Conservation (phyloP, 2,888 invertebrate genomes). For the Drosophila quinaria region DNA sequence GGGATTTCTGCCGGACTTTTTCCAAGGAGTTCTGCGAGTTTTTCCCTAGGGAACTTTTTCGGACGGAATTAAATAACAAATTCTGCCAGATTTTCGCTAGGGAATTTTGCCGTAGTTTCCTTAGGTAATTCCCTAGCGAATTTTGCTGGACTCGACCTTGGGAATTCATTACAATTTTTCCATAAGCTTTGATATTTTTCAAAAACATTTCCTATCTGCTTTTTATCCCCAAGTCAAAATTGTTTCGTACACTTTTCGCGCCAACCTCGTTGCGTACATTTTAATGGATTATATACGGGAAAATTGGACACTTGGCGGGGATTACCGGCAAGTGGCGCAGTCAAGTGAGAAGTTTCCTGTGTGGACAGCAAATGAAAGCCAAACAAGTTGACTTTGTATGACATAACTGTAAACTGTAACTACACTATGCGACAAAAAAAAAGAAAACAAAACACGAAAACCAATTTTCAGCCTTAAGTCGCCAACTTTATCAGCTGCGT, state of each 20-base stretch:
- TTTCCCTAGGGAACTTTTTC: no score
- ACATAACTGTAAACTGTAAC: conserved; percentile 56
- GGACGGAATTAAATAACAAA: no score
- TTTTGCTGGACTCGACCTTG: no score
- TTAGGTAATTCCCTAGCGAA: no score
- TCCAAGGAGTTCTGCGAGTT: no score
- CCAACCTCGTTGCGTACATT: conserved; percentile 36
- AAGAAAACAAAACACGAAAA: neutral
- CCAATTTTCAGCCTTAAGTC: conserved; percentile 9
- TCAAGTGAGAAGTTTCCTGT: conserved; percentile 46
- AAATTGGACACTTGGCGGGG: conserved; percentile 60
- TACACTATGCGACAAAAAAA: conserved; percentile 26
- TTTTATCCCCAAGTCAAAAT: neutral
- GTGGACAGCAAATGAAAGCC: conserved; percentile 77
- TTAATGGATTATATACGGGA: conserved; percentile 59
- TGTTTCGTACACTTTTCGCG: conserved; percentile 2
- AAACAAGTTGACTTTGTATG: conserved; percentile 69
- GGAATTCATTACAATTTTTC: neutral
- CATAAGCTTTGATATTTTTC: neutral
- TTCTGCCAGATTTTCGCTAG: no score
- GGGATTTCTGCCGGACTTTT: no score
- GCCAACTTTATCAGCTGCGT: conserved; percentile 61
- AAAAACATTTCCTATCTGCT: neutral
- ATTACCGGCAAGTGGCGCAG: conserved; percentile 59
- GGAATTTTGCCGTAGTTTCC: no score